phyloP scores from a whole-genome alignment of 1,140 invertebrate genomes.

The Listronotus oregonensis region DNA sequence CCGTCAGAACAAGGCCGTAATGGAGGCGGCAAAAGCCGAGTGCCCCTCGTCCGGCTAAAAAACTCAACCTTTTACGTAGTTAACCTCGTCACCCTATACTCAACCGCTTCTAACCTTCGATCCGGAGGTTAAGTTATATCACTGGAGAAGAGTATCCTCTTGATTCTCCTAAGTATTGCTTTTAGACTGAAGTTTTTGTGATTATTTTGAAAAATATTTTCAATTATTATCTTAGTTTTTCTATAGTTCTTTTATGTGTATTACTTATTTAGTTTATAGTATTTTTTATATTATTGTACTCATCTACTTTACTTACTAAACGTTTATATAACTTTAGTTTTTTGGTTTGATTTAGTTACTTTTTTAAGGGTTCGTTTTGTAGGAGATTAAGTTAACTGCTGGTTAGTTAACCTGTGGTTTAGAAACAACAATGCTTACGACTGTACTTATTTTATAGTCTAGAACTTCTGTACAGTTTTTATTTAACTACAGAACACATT shows the following conservation, averaged over 20 bases:
- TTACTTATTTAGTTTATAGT: conserved; percentile 32
- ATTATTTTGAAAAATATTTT: conserved; percentile 33
- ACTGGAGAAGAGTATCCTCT: conserved; percentile 35
- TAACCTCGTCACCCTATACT: conserved; percentile 14
- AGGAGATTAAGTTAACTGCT: conserved; percentile 5
- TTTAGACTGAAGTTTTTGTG: conserved; percentile 45
- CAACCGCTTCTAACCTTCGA: conserved; percentile 15
- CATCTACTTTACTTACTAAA: conserved; percentile 27
- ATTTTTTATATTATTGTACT: conserved; percentile 30
- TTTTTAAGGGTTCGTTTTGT: conserved; percentile 1
- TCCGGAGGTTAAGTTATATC: conserved; percentile 37
- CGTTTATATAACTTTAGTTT: conserved; percentile 20
- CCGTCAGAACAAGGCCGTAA: conserved; percentile 80
- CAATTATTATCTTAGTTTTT: conserved; percentile 16
- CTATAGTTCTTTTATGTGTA: conserved; percentile 21
- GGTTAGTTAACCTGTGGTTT: too few relatives aligned
- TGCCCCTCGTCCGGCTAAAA: conserved; percentile 66
- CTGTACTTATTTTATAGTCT: too few relatives aligned
- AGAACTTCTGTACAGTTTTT: too few relatives aligned
- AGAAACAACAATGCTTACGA: neutral
- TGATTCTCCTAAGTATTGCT: conserved; percentile 45
- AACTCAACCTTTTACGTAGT: conserved; percentile 2
- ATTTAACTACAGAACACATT: too few relatives aligned
- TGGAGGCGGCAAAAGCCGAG: conserved; percentile 57
- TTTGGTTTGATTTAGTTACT: conserved; percentile 3